Evolutionary conservation across 1,140 invertebrate species (phyloP), one percentile per base, ranked within the genome.

Genomic region (Helicoverpa zea): DNA sequence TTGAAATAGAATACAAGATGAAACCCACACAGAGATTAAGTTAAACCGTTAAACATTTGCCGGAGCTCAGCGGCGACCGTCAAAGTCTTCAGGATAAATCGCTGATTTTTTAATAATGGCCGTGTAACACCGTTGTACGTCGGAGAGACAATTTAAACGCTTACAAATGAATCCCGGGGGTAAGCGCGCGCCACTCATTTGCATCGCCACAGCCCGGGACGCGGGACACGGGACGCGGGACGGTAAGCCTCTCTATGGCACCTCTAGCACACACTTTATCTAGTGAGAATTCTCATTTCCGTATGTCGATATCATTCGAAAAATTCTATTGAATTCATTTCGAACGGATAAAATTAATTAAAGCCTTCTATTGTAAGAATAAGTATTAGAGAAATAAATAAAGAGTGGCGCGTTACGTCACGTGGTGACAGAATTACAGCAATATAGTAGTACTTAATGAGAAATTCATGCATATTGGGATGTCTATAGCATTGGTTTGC

Each of bases 51-150:
- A 43, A 58, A 18, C 16, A 58, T 58, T 58, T 58, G 12, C 56
- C 16, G 7, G 56, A 23, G 16, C 16, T 18, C n/a, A 63, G 35
- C 63, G 64, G 43, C 16, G 43, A 13, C 43, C 64, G n/a, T 47
- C 63, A 49, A 43, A 49, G 35, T 68, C 64, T 47, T 47, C 54
- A 54, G 54, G 35, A 68, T 43, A 58, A 73, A 58, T 73, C 30
- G 51, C 29, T 56, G 30, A 73, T 18, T 76, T 76, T 73, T 76
- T 76, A 76, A 76, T 76, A 76, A 76, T 61, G 18, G 43, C 58
- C 18, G 58, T 51, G 30, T 49, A 51, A 61, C 58, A 51, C 13
- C 56, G 47, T 29, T 29, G 18, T 49, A 18, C 58, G 29, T 7
- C 30, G 35, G 56, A 49, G 58, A 63, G 56, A 76, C 73, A 63